Percentiles rank a stretch among this genome's conserved stretches.
Conservation (phyloP, 2,797 vertebrate genomes). For the Cryptoprocta ferox region DNA sequence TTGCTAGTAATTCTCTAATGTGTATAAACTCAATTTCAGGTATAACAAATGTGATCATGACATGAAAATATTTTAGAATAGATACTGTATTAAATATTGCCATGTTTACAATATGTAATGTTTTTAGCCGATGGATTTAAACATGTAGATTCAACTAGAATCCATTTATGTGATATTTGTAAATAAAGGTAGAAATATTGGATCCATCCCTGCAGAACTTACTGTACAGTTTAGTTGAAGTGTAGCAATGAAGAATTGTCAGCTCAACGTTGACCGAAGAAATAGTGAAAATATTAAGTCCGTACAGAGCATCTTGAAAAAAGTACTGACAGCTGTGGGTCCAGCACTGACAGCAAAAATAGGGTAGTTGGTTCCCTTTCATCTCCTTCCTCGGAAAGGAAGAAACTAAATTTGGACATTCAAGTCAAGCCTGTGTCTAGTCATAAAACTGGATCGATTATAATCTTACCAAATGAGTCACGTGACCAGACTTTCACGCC, state of each 20-base stretch:
- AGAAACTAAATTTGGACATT: slow-evolving; percentile 79
- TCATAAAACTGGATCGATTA: slow-evolving; percentile 73
- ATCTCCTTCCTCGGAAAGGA: slow-evolving; percentile 67
- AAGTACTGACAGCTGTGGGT: slow-evolving; percentile 61
- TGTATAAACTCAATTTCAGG: slow-evolving; percentile 86
- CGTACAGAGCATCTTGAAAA: slow-evolving; percentile 53
- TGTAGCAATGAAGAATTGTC: slow-evolving; percentile 75
- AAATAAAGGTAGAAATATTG: slow-evolving; percentile 85
- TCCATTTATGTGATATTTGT: slow-evolving; percentile 82
- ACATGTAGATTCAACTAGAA: slow-evolving; percentile 84
- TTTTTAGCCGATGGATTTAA: slow-evolving; percentile 86
- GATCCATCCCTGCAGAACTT: slow-evolving; percentile 83
- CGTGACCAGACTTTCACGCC: slow-evolving; percentile 62
- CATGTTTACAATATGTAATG: slow-evolving; percentile 88
- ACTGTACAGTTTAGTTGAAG: slow-evolving; percentile 79
- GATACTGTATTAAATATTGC: slow-evolving; percentile 88
- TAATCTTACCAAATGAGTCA: slow-evolving; percentile 69
- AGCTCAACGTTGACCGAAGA: slow-evolving; percentile 50
- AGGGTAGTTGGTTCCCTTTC: slow-evolving; percentile 57
- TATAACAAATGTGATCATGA: slow-evolving; percentile 88
- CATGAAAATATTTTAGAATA: slow-evolving; percentile 88
- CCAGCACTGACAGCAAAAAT: slow-evolving; percentile 29
- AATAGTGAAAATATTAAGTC: slow-evolving; percentile 66
- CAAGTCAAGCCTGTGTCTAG: slow-evolving; percentile 65
- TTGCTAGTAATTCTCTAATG: slow-evolving; percentile 84